Evolutionary conservation across 1,140 invertebrate species (phyloP).

Genomic region (Euwallacea fornicatus): DNA sequence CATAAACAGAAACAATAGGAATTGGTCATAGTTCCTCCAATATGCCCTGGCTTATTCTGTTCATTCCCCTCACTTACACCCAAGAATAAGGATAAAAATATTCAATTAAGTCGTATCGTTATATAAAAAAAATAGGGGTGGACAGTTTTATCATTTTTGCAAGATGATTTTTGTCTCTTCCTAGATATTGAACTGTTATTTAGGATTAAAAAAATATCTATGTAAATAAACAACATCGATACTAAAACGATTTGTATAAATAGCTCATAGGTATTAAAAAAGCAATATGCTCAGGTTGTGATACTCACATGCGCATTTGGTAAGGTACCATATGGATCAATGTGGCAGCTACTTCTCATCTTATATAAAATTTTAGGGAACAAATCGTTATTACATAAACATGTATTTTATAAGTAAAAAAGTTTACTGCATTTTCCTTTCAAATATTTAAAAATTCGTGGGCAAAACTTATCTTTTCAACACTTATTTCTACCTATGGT

Average conservation of each 20-base stretch:
- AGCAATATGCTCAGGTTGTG: conserved; percentile 21
- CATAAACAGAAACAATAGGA: no score
- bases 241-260: not conserved
- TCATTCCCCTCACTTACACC: no score
- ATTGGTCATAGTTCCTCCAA: no score
- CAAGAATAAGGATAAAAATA: no score
- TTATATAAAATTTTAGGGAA: not conserved
- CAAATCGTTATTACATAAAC: not conserved
- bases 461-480: not conserved
- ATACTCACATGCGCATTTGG: conserved; percentile 2
- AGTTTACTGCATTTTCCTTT: not conserved
- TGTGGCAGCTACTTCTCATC: not conserved
- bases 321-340: not conserved
- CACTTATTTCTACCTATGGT: not conserved
- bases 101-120: not conserved
- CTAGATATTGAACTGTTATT: not conserved
- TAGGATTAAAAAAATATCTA: not conserved
- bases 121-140: not conserved
- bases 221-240: not conserved
- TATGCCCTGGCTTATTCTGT: no score
- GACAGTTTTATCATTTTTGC: not conserved
- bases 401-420: conserved; percentile 7
- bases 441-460: not conserved
- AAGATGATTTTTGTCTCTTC: conserved; percentile 2
- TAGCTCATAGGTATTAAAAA: not conserved